phyloP scores from a whole-genome alignment of 2,888 invertebrate genomes.

The Belgica antarctica region DNA sequence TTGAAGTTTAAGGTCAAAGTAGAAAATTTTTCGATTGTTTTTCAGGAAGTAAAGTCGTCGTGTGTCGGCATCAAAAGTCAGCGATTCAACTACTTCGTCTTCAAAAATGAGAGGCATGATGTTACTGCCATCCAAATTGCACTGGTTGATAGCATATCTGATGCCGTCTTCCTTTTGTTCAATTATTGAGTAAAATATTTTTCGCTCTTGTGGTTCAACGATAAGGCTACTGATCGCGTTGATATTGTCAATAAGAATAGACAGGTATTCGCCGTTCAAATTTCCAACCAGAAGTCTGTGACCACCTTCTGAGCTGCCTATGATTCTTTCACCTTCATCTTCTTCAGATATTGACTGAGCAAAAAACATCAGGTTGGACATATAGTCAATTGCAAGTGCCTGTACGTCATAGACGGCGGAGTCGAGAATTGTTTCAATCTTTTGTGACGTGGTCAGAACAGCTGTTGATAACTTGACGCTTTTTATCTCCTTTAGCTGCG shows the following conservation, averaged over 20 bases:
- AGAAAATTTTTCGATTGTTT: constrained; percentile 45
- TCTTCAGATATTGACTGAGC: constrained; percentile 23
- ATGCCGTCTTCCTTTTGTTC: constrained; percentile 47
- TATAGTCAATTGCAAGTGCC: constrained; percentile 81
- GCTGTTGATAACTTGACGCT: constrained; percentile 66
- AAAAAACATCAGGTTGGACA: constrained; percentile 68
- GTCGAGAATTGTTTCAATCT: constrained; percentile 68
- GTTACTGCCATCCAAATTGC: constrained; percentile 66
- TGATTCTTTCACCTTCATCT: background rate
- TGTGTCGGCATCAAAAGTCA: constrained; percentile 61
- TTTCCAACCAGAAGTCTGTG: constrained; percentile 67
- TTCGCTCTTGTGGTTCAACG: constrained; percentile 61
- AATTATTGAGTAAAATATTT: constrained; percentile 10
- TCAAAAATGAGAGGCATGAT: constrained; percentile 51
- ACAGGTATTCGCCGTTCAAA: constrained; percentile 69
- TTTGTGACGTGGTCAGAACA: constrained; percentile 51
- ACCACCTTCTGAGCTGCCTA: background rate
- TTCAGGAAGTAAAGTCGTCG: constrained; percentile 73
- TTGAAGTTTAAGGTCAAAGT: constrained; percentile 49
- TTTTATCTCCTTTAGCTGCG: constrained; percentile 72
- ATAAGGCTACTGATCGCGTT: constrained; percentile 65
- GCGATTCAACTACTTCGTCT: constrained; percentile 56
- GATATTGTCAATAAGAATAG: constrained; percentile 53
- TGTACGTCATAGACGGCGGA: constrained; percentile 58
- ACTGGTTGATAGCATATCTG: constrained; percentile 59